Evolutionary conservation across 2,113 vertebrate species (phyloP).

Genomic region (Eurypyga helias): DNA sequence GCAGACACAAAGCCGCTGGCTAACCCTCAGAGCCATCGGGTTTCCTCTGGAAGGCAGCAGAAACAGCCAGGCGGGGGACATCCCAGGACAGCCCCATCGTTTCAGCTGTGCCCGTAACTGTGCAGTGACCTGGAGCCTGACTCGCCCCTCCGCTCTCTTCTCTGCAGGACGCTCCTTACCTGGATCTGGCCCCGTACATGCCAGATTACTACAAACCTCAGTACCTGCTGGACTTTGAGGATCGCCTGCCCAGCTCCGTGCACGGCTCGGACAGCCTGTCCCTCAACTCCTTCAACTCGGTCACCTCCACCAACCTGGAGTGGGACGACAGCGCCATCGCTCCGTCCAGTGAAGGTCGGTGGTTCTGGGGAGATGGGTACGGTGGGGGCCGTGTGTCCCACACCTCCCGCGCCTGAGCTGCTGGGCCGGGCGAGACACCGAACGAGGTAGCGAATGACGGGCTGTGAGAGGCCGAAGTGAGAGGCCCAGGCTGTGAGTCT

Average conservation of each 20-base stretch:
- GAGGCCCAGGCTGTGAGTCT: neutral
- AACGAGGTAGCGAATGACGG: neutral
- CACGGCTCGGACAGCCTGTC: constrained; percentile 91
- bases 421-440: rapidly evolving
- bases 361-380: neutral
- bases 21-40: rapidly evolving
- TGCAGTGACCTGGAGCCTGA: neutral
- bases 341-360: constrained; percentile 95
- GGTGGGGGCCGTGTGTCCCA: neutral
- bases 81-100: rapidly evolving
- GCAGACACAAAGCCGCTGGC: neutral
- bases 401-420: neutral
- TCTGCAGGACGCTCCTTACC: constrained; percentile 91
- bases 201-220: constrained; percentile 98
- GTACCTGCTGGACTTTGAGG: constrained; percentile 95
- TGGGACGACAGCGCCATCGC: constrained; percentile 99
- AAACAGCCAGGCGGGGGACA: rapidly evolving
- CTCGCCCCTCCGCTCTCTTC: neutral
- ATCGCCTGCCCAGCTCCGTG: constrained; percentile 88
- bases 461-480: neutral
- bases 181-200: constrained; percentile 98
- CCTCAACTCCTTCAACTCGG: constrained; percentile 95
- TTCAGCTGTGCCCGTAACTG: neutral
- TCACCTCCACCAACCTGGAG: constrained; percentile 97
- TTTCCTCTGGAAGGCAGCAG: neutral